Evolutionary conservation across 2,888 invertebrate species (phyloP), one percentile per base, ranked within the genome.

Genomic region (Rhogogaster chlorosoma): DNA sequence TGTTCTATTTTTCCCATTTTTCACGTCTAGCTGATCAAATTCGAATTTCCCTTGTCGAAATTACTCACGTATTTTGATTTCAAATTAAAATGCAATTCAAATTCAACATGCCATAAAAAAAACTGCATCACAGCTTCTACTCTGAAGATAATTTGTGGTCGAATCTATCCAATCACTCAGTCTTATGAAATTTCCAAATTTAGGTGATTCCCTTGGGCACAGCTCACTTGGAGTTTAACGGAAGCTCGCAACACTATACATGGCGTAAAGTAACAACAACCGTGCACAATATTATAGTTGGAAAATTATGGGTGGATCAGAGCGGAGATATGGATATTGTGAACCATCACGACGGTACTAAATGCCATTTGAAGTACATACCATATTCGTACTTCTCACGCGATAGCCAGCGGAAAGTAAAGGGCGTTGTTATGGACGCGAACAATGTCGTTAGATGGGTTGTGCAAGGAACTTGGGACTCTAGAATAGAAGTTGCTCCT

Each of bases 201-300:
- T 87, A 93, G 93, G 95, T 97, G 87, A 95, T 97, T 90, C 97
- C 97, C 80, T 94, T 97, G 89, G 97, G 97, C 83, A 96, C 95
- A 86, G 96, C 97, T 38, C 96, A 96, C 89, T 95, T 96, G 82
- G 95, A 95, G 92, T 97, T 97, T 93, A 93, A 94, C 36, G 93
- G 93, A 86, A 94, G 95, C 90, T 96, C 96, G 61, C 97, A 98
- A 94, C 98, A 98, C 92, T 99, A 98, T 94, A 98, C 99, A 9
- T 99, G 99, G 99, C 96, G 98, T 89, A 99, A 99, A 95, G 97
- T 99, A 83, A 99, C 99, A 32, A 99, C 99, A 32, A 99, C 99
- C 6, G 99, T 99, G 82, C 99, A 99, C 95, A 99, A 99, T 94
- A 99, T 99, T 91, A 99, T 99, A 90, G 99, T 99, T 85, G 99